Conservation (phyloP, 2,797 vertebrate genomes). For the Spondyliosoma cantharus region DNA sequence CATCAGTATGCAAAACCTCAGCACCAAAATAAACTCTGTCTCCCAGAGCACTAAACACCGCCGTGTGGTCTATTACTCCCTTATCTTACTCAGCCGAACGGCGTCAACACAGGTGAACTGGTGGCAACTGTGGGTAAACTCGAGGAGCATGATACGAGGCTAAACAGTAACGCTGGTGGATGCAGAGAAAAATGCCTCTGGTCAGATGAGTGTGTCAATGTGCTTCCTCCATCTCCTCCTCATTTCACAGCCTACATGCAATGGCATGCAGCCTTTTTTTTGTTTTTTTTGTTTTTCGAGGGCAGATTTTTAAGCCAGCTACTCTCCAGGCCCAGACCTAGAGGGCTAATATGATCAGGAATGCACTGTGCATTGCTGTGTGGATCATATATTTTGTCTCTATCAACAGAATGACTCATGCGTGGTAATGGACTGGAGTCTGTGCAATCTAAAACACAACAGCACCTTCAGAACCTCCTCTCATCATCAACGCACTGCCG, state of each 20-base stretch:
- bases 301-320: constrained; percentile 48
- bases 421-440: constrained; percentile 70
- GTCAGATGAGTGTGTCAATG: not conserved
- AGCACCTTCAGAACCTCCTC: constrained; percentile 46
- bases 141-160: constrained; percentile 16
- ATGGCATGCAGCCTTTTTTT: constrained; percentile 30
- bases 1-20: constrained; percentile 76
- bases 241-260: constrained; percentile 41
- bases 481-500: constrained; percentile 20
- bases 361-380: constrained; percentile 63
- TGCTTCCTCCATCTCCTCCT: constrained; percentile 29
- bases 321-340: constrained; percentile 48
- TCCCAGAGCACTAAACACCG: constrained; percentile 58
- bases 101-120: constrained; percentile 44
- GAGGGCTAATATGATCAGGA: constrained; percentile 65
- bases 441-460: constrained; percentile 65
- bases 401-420: constrained; percentile 81
- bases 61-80: constrained; percentile 54
- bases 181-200: constrained; percentile 18
- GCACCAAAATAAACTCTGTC: constrained; percentile 76
- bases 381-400: constrained; percentile 71
- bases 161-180: constrained; percentile 17
- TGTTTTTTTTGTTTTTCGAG: constrained; percentile 33
- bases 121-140: constrained; percentile 44
- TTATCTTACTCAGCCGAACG: constrained; percentile 51